Base-by-base conservation (phyloP, 1,140 invertebrate genomes). In the Panulirus ornatus region DNA sequence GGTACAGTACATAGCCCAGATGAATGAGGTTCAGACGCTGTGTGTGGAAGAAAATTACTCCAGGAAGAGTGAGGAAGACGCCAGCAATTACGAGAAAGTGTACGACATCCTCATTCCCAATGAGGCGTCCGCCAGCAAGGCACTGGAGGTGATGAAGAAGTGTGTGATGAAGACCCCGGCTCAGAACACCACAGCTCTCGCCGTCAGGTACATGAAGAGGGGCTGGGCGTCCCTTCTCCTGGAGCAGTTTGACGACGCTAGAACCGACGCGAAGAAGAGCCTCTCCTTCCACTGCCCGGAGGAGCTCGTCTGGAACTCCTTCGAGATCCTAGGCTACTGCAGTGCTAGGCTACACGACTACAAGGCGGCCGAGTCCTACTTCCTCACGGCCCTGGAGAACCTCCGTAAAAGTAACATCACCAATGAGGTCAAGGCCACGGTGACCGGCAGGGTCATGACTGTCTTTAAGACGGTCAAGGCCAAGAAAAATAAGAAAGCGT, bases 121-220 rank as follows among this genome's bases (percentile, higher is more conserved):
- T 51, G 91, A 91, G 71, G 58, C 58, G 8, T 84, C 82, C 11
- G 91, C 91, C 11, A 79, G 34, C 66, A 84, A 81, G 71, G 91
- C 91, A 36, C 70, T 91, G 36, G 85, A 91, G 47, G 86, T 88
- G 14, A 89, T 91, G 19, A 82, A 89, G 71, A 84, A 84, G 19
- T 82, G 81, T 71, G 14, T 91, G 9, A 63, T 81, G 38, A 91
- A 91, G 79, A 91, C 91, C 8, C 91, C 91, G 0, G 30, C 85
- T 0, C 8, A 27, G 40, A 82, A 88, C 14, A 85, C 47, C 36
- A 36, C 73, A 3, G 51, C 66, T 34, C 85, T 91, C n/a, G 86
- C 91, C 14, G 70, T 75, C 16, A 75, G 90, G 79, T 91, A 85
- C 54, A 91, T 91, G 91, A 91, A 91, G 34, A 76, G 91, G 54